Base-by-base conservation (phyloP, 2,888 invertebrate species). In the Alitta virens region DNA sequence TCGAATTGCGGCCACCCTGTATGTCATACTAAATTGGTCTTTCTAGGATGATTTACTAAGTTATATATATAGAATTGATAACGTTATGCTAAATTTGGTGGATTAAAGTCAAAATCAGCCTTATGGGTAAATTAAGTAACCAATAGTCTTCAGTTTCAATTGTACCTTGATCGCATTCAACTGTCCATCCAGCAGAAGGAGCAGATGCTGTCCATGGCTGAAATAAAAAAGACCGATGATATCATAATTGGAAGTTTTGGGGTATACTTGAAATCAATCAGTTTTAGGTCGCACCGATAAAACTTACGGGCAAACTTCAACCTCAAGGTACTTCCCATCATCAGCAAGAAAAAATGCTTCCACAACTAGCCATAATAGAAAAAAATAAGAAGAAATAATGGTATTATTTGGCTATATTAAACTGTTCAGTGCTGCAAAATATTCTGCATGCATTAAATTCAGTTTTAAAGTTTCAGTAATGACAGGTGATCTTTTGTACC, bases 301-400 rank as follows among this genome's bases (percentile, higher is more conserved):
- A 16, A 84, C 85, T 78, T 78, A 84, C 75, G 85, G 85, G 42
- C 83, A 82, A 21, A 85, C 73, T 67, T 85, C 85, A 18, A 85
- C 78, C 73, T 84, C 85, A 23, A 85, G 70, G 68, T 85, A 85
- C 58, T 83, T 77, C 5, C 82, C 78, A 40, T 79, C 71, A 25
- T 83, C 79, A 61, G 83, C 83, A 43, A 84, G 76, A 70, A 85
- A 85, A 74, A 85, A 85, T 16, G 82, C 79, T 74, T 85, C 85
- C 14, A 83, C 83, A 63, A 84, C 84, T 82, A 74, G 25, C 72
- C n/a, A n/a, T n/a, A 75, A 51, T 58, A 12, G 57, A 23, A 3
- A 42, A 2, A 24, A 12, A 54, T 50, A 18, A 16, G 9, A 18
- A 18, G 51, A 25, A 18, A 24, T 16, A 14, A 50, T 9, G 16